Evolutionary conservation across 2,113 vertebrate species (phyloP).

Genomic region (Vulpes vulpes): DNA sequence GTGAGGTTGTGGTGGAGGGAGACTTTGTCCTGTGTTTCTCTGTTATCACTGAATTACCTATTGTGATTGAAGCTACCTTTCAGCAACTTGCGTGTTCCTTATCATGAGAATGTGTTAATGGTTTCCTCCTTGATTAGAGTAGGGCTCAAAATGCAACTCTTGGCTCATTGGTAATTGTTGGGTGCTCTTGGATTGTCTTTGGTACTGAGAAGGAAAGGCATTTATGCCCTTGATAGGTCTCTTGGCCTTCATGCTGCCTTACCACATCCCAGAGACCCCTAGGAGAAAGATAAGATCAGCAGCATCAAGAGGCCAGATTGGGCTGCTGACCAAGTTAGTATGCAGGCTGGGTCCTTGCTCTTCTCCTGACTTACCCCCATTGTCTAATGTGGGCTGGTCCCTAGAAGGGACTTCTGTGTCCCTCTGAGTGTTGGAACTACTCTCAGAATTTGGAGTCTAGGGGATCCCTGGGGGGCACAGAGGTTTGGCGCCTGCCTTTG

Average conservation of each 20-base stretch:
- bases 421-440: background rate
- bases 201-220: background rate
- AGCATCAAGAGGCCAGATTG: background rate
- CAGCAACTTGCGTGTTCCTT: background rate
- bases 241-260: background rate
- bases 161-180: background rate
- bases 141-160: background rate
- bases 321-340: background rate
- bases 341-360: background rate
- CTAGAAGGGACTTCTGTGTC: background rate
- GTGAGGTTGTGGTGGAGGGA: background rate
- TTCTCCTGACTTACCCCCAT: background rate
- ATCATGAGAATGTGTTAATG: background rate
- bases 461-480: too few relatives aligned
- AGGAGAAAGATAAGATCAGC: background rate
- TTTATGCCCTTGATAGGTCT: background rate
- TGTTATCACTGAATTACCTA: background rate
- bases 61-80: background rate
- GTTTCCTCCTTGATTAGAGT: background rate
- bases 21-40: constrained; percentile 5
- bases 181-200: background rate
- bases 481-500: too few relatives aligned
- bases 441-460: background rate
- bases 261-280: background rate
- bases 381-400: background rate